Conservation (phyloP, 2,888 invertebrate genomes). For the Stegophylla sp. region DNA sequence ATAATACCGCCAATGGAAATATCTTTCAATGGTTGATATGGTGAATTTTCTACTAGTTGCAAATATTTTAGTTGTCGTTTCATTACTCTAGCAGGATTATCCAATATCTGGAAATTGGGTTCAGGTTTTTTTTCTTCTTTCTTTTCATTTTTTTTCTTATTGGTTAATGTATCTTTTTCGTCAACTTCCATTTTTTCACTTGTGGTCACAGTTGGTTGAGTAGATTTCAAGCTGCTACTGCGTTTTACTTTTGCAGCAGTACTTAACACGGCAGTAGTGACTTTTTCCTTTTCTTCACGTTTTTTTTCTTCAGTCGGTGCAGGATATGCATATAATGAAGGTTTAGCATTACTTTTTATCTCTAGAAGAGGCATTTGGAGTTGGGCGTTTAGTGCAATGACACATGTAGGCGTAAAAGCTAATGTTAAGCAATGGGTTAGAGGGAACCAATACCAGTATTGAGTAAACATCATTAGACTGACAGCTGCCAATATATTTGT, state of each 20-base stretch:
- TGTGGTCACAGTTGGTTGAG: constrained; percentile 64
- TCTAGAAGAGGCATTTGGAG: constrained; percentile 93
- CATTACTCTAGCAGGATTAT: constrained; percentile 94
- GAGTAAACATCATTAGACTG: constrained; percentile 95
- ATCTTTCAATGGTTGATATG: constrained; percentile 88
- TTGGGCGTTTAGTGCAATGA: constrained; percentile 92
- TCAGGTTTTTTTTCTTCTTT: constrained; percentile 84
- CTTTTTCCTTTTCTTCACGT: constrained; percentile 95
- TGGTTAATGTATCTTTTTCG: constrained; percentile 66
- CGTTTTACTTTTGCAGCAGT: constrained; percentile 85
- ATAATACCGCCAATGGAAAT: constrained; percentile 94
- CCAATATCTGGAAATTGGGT: constrained; percentile 86
- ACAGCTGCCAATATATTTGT: constrained; percentile 97
- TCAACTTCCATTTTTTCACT: constrained; percentile 67
- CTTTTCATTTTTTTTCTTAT: constrained; percentile 65
- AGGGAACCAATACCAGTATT: constrained; percentile 99
- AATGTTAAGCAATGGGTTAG: constrained; percentile 92
- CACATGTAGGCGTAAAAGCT: constrained; percentile 93
- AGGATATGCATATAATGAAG: constrained; percentile 95
- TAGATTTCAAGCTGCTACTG: constrained; percentile 70
- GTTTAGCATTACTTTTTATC: constrained; percentile 89
- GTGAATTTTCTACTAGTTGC: constrained; percentile 79
- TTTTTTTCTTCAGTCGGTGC: constrained; percentile 97
- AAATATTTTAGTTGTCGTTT: constrained; percentile 79
- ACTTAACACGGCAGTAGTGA: constrained; percentile 95